Conservation (phyloP, 30 jellyfish, hydroid and myxozoan genomes). For the Mastigias papua region DNA sequence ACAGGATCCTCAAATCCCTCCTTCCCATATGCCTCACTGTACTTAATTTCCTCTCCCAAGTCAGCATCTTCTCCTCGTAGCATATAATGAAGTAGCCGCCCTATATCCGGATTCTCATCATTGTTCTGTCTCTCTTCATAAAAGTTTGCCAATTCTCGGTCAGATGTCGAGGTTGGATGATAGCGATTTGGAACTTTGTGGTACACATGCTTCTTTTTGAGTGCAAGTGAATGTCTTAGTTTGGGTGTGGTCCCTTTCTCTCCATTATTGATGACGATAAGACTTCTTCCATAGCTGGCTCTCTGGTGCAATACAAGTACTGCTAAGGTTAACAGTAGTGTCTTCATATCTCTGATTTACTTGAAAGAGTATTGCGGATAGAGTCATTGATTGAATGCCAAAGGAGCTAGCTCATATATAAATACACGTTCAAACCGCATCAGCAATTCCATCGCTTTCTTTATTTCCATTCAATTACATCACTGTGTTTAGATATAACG, state of each 20-base stretch:
- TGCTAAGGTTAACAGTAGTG: not conserved
- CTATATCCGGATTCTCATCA: not conserved
- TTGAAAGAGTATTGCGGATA: not conserved
- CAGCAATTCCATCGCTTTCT: not conserved
- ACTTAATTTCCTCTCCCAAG: too few relatives aligned
- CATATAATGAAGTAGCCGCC: too few relatives aligned
- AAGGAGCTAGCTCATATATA: not conserved
- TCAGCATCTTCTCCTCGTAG: too few relatives aligned
- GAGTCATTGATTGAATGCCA: not conserved
- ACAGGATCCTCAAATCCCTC: not conserved
- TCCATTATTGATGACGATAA: not conserved
- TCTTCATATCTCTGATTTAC: not conserved
- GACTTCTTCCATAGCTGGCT: not conserved
- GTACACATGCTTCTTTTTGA: not conserved
- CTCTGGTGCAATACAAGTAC: not conserved
- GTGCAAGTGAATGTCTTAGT: not conserved
- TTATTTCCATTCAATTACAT: constrained; percentile 20
- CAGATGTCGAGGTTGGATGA: not conserved
- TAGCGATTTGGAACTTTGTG: not conserved
- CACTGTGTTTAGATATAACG: constrained; percentile 8
- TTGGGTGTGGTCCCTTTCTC: not conserved
- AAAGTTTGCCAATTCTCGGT: not conserved
- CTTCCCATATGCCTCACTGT: not conserved
- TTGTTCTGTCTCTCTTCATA: not conserved
- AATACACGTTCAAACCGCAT: not conserved